These are phyloP conservation scores for Teleiodes luculella DNA, from an alignment of 2,888 invertebrate species.

Conservation along the genomic window DNA sequence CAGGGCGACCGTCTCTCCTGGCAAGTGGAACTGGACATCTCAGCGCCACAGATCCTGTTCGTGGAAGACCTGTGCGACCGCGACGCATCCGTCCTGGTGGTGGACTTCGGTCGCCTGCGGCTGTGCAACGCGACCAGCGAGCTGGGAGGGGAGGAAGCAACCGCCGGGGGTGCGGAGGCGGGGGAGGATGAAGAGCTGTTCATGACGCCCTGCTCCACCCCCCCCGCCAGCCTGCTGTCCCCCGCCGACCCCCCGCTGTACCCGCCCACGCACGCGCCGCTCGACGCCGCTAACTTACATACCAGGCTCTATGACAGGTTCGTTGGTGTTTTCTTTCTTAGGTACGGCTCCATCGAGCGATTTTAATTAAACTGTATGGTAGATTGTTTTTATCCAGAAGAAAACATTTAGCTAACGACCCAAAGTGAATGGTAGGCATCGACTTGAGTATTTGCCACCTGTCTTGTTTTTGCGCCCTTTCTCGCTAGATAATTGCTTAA, in stretches of 20 bases:
- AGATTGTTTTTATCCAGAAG: no score
- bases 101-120: slow-evolving; percentile 94
- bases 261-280: slow-evolving; percentile 24
- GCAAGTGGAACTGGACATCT: slow-evolving; percentile 94
- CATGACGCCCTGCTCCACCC: slow-evolving; percentile 92
- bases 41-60: slow-evolving; percentile 94
- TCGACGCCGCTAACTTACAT: slow-evolving; percentile 51
- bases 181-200: slow-evolving; percentile 80
- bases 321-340: no score
- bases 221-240: slow-evolving; percentile 88
- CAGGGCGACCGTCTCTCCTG: slow-evolving; percentile 85
- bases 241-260: slow-evolving; percentile 58
- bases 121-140: slow-evolving; percentile 50
- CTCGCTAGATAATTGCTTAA: no score
- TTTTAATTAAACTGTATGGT: no score
- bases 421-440: no score
- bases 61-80: slow-evolving; percentile 88
- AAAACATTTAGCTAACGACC: no score
- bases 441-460: no score
- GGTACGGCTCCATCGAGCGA: no score
- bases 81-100: slow-evolving; percentile 87
- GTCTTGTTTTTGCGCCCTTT: no score
- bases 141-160: slow-evolving; percentile 21
- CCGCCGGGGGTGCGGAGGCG: slow-evolving; percentile 17
- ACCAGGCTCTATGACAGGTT: slow-evolving; percentile 60